A percentile compares a stretch with the other conserved stretches of the same genome.
phyloP scores from a whole-genome alignment of 2,113 vertebrate genomes.

The Pluvialis apricaria region DNA sequence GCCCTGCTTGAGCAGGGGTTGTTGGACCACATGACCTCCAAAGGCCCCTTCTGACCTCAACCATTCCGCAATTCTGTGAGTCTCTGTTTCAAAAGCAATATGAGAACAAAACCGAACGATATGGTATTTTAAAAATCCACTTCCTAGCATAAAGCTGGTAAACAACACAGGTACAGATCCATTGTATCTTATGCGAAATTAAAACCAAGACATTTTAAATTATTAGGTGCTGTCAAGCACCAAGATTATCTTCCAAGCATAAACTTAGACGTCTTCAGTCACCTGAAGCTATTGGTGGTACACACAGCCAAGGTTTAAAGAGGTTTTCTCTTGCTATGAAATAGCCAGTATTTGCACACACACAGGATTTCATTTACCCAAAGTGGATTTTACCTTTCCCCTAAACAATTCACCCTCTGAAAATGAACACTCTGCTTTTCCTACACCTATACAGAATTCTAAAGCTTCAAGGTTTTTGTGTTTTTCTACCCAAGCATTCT shows the following conservation, averaged over 20 bases:
- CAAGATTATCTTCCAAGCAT: background rate
- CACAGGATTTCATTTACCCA: background rate
- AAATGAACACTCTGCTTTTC: background rate
- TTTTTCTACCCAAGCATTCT: rapidly evolving
- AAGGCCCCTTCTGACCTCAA: background rate
- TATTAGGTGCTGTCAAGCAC: background rate
- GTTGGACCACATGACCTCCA: background rate
- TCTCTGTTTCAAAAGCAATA: background rate
- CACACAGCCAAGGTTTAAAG: background rate
- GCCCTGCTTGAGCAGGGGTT: background rate
- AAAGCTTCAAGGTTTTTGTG: background rate
- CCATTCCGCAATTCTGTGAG: background rate
- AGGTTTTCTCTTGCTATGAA: background rate
- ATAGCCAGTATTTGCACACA: background rate
- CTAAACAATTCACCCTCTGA: background rate
- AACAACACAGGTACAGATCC: background rate
- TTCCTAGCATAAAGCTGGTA: background rate
- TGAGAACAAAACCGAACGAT: background rate
- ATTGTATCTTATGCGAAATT: background rate
- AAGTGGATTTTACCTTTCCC: background rate
- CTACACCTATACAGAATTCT: background rate
- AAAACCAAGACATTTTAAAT: background rate
- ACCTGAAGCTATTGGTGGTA: background rate
- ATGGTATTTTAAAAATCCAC: background rate
- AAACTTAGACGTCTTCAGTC: background rate